Evolutionary conservation across 2,888 invertebrate species (phyloP).

Genomic region (Autographa gamma): DNA sequence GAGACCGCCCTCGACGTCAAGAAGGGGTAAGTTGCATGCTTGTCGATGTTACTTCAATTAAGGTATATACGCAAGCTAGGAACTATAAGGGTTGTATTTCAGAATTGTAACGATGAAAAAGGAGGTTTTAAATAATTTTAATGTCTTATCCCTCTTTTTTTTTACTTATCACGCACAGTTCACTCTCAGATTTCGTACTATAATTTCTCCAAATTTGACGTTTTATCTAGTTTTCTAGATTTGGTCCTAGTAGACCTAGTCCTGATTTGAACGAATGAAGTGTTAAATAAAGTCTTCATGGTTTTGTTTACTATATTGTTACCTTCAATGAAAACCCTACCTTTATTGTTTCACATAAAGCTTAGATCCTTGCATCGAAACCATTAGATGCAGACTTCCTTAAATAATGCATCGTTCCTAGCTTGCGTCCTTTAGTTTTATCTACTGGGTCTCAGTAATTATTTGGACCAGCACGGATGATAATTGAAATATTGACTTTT

Average conservation of each 20-base stretch:
- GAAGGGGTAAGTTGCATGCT: conserved; percentile 72
- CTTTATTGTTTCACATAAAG: no score
- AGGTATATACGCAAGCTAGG: neutral
- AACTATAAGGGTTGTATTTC: neutral
- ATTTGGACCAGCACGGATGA: neutral
- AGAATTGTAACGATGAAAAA: neutral
- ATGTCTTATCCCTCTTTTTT: neutral
- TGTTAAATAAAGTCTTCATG: no score
- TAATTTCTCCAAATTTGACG: no score
- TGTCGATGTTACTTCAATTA: conserved; percentile 35
- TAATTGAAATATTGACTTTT: neutral
- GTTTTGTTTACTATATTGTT: no score
- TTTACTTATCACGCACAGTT: neutral
- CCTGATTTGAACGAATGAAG: no score
- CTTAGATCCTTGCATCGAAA: no score
- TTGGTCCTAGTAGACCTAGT: no score
- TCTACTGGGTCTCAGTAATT: neutral
- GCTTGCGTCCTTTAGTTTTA: neutral
- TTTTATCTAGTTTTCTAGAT: no score
- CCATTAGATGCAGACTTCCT: no score
- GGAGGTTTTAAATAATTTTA: no score
- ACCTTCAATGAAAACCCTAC: no score
- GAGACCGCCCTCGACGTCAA: conserved; percentile 62
- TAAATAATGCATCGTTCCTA: neutral
- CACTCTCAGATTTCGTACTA: no score